Evolutionary conservation across 1,140 invertebrate species (phyloP), one percentile per base, ranked within the genome.

Genomic region (Ericerus pela): DNA sequence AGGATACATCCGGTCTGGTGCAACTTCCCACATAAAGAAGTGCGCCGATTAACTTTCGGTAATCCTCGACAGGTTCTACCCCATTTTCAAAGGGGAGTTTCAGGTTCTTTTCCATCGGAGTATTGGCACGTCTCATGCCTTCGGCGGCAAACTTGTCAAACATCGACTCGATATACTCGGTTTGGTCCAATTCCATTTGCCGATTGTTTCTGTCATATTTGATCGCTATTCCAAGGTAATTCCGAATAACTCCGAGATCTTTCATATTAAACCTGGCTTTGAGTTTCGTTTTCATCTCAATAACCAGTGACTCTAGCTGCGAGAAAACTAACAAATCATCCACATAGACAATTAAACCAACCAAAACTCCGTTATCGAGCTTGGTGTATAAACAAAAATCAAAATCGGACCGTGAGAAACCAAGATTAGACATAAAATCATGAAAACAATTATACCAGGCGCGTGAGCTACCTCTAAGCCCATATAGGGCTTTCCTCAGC

Each of bases 1-100:
- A 72, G 26, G 65, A 60, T 31, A 73, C 66, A 60, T 73, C 69
- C 29, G 69, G 69, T 58, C 69, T 53, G 6, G 67, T 66, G 10
- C 61, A 58, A 27, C 67, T 61, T 24, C 68, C 61, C 14, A 69
- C 51, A 59, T 71, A 71, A 59, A 72, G 64, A 14, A 73, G 60
- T 11, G 54, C 60, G 31, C 67, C 67, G 53, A 70, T 64, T 31
- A 69, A 55, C 58, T 64, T 60, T 57, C 60, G 63, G 60, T 68
- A 69, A 24, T 63, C 59, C 31, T 61, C 54, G 8, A 18, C 20
- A n/a, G n/a, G n/a, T 3, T 14, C 20, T 38, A 16, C 20, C n/a
- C n/a, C 11, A 11, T 18, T 38, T 16, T 38, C 10, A 14, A 16
- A 18, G 36, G n/a, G n/a, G 20, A 11, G 24, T 26, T 14, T 16